These are phyloP conservation scores for Euthynnus affinis DNA, from an alignment of 2,797 vertebrate species.

Conservation along the genomic window DNA sequence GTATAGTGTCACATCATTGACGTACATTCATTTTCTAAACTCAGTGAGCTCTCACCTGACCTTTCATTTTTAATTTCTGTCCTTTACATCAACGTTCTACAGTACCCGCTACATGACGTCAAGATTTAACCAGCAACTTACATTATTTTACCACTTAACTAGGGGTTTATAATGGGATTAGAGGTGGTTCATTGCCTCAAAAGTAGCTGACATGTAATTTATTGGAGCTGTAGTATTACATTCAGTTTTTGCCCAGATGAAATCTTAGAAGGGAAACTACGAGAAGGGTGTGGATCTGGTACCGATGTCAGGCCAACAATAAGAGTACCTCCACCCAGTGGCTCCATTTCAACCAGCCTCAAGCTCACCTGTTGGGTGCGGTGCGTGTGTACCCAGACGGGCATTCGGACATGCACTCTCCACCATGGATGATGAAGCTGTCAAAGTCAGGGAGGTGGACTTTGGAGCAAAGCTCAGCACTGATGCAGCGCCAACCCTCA, in stretches of 20 bases:
- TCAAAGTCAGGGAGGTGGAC: conserved; percentile 87
- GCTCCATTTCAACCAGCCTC: background rate
- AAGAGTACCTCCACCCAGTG: conserved; percentile 14
- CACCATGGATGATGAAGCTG: conserved; percentile 92
- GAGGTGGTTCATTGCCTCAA: background rate
- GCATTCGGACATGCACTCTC: conserved; percentile 95
- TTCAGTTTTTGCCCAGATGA: conserved; percentile 2
- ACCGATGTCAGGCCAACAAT: conserved; percentile 3
- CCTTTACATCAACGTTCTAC: conserved; percentile 16
- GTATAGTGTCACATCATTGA: conserved; percentile 14
- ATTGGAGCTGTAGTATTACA: background rate
- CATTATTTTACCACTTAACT: background rate
- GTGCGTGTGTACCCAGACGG: conserved; percentile 94
- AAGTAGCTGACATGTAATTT: background rate
- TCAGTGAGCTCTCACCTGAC: background rate
- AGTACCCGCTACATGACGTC: background rate
- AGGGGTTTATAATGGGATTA: background rate
- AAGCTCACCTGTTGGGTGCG: conserved; percentile 88
- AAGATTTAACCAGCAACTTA: conserved; percentile 1
- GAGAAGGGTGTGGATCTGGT: conserved; percentile 28
- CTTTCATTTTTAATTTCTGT: conserved; percentile 22
- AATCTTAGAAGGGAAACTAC: conserved; percentile 15
- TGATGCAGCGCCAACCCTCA: conserved; percentile 97
- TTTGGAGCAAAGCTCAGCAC: conserved; percentile 90
- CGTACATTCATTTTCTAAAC: conserved; percentile 4